Conservation (phyloP, 1,140 invertebrate species). For the Nebria ingens region DNA sequence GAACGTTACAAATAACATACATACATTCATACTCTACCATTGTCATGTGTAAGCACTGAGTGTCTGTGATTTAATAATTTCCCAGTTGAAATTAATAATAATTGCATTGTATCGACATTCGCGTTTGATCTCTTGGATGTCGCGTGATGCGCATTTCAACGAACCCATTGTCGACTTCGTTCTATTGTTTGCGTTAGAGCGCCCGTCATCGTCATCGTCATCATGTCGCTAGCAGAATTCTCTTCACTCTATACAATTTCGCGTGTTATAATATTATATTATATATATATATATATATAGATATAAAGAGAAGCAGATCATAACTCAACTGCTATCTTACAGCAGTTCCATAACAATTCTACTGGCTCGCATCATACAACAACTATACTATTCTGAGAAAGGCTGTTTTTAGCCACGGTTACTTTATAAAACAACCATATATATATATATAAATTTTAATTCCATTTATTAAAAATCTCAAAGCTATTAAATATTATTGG, state of each 20-base stretch:
- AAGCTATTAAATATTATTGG: no score
- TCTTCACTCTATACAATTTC: neutral
- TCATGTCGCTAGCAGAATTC: slow-evolving; percentile 1
- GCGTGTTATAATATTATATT: neutral
- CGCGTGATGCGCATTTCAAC: slow-evolving; percentile 8
- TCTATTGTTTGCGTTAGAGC: neutral
- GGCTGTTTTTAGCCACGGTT: no score
- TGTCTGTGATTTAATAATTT: slow-evolving; percentile 2
- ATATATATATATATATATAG: neutral
- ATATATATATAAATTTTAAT: no score
- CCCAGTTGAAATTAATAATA: slow-evolving; percentile 2
- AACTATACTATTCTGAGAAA: no score
- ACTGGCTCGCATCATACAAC: neutral
- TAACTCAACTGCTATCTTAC: neutral
- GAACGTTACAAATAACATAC: neutral
- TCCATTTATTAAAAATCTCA: no score
- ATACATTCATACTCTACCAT: neutral
- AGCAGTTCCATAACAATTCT: neutral
- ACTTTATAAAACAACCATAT: no score
- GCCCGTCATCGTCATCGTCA: no score
- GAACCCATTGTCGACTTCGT: neutral
- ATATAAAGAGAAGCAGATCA: no score
- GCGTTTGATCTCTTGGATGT: neutral
- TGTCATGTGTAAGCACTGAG: neutral
- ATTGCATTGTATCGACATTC: slow-evolving; percentile 5